Evolutionary conservation across 2,113 vertebrate species (phyloP), one percentile per base, ranked within the genome.

Genomic region (Orcinus orca): DNA sequence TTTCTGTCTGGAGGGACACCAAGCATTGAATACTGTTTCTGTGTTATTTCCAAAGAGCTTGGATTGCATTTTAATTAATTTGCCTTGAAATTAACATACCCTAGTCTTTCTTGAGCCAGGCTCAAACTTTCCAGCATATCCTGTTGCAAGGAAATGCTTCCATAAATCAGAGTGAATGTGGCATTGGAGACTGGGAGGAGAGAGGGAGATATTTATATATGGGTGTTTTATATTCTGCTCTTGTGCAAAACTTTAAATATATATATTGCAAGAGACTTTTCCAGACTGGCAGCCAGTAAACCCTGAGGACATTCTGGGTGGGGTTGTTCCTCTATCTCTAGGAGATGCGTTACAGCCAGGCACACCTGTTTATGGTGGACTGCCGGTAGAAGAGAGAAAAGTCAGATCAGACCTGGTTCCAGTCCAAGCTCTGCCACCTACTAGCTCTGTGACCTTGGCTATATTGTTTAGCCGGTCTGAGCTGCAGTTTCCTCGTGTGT

Each of bases 31-130:
- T 53, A n/a, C 82, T 21, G 62, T 70, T 93, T 73, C 97, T 96
- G 58, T 88, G 83, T 82, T 58, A 81, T 95, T 93, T 89, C 94
- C 92, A 89, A 82, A 88, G 90, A 96, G 90, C 80, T 95, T 93
- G 95, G 87, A n/a, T 93, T 97, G 88, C 97, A 81, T 94, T 97
- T 97, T 97, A 97, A 97, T 96, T 96, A 88, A 93, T 92, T 80
- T 97, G 84, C 94, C 93, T 96, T 73, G 90, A 95, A 96, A 97
- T 96, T 82, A 96, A 62, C 92, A 86, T 91, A 88, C 71, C 76
- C 47, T 0, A 5, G 80, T 87, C 92, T 97, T 87, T 70, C 83
- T 65, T 67, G 96, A 88, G 71, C 88, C 41, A 41, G 41, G 29
- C 55, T 76, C 88, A 26, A 63, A 50, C 88, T 92, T 95, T 67